Evolutionary conservation across 2,888 invertebrate species (phyloP).

Genomic region (Drosophila mercatorum): DNA sequence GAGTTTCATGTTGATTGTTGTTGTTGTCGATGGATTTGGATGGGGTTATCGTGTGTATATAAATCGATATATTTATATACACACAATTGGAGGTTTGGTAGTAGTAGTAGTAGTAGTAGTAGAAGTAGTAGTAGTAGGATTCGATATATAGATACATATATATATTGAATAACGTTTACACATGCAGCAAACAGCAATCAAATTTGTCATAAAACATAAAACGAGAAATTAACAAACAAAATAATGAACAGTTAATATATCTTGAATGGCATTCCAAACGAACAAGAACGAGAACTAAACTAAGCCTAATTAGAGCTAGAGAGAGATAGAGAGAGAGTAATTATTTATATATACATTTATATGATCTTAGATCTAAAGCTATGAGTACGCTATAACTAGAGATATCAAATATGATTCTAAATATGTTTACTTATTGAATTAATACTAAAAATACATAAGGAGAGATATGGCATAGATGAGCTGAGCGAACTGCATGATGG

Average conservation of each 20-base stretch:
- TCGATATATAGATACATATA: slow-evolving; percentile 34
- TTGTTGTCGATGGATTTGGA: slow-evolving; percentile 56
- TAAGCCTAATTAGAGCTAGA: slow-evolving; percentile 39
- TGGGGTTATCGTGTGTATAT: slow-evolving; percentile 24
- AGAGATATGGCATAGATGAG: neutral
- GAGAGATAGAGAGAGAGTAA: neutral
- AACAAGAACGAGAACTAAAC: slow-evolving; percentile 33
- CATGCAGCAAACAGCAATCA: slow-evolving; percentile 68
- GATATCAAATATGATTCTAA: neutral
- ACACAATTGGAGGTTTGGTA: slow-evolving; percentile 27
- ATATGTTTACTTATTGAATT: neutral
- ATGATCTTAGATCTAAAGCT: slow-evolving; percentile 1
- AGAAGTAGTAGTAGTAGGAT: slow-evolving; percentile 41
- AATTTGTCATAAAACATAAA: slow-evolving; percentile 64
- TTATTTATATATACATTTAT: slow-evolving; percentile 11
- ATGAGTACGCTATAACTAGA: neutral
- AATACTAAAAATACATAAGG: neutral
- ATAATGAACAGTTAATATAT: slow-evolving; percentile 46
- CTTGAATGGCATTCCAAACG: slow-evolving; percentile 54
- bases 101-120: slow-evolving; percentile 40
- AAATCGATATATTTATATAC: neutral
- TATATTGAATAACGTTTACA: slow-evolving; percentile 48
- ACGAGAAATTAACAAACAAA: slow-evolving; percentile 59
- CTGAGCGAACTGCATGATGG: no score
- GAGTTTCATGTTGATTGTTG: slow-evolving; percentile 67